Percentiles rank a stretch among this genome's conserved stretches.
These are phyloP conservation scores for Galeopsomyia nigrocyanea DNA, from an alignment of 2,888 invertebrate genomes.

Conservation along the genomic window DNA sequence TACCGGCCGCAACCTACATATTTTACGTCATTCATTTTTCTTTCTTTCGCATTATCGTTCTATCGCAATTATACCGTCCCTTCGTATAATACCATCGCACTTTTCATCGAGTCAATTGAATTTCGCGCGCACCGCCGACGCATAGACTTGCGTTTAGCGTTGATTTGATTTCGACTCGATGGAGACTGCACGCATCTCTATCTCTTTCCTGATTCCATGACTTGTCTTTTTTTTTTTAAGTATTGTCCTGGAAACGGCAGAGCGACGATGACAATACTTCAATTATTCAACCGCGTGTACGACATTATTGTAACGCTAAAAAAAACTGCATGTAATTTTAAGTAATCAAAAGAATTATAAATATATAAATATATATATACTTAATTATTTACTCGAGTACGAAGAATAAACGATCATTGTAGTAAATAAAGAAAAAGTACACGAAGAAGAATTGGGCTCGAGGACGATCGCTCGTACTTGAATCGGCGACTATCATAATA, in stretches of 20 bases:
- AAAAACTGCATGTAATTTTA: slow-evolving; percentile 19
- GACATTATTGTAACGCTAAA: slow-evolving; percentile 54
- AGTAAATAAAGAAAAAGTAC: slow-evolving; percentile 5
- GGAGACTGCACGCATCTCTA: slow-evolving; percentile 60
- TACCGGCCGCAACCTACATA: slow-evolving; percentile 4
- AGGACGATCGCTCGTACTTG: slow-evolving; percentile 62
- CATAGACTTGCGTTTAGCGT: slow-evolving; percentile 26
- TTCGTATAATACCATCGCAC: slow-evolving; percentile 57
- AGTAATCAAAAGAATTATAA: slow-evolving; percentile 31
- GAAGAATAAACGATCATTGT: background rate
- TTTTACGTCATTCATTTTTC: slow-evolving; percentile 11
- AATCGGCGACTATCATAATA: slow-evolving; percentile 45
- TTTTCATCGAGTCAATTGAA: slow-evolving; percentile 67
- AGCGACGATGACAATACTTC: background rate
- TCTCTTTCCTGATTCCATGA: too few species aligned
- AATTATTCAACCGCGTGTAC: slow-evolving; percentile 56
- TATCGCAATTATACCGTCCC: slow-evolving; percentile 44
- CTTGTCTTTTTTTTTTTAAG: too few species aligned
- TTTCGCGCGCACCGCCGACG: slow-evolving; percentile 45
- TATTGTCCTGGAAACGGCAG: too few species aligned
- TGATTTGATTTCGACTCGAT: slow-evolving; percentile 62
- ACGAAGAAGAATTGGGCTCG: slow-evolving; percentile 66
- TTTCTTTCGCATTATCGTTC: background rate
- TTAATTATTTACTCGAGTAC: slow-evolving; percentile 38
- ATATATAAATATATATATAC: slow-evolving; percentile 23